These are phyloP conservation scores for Heliconius ismenius DNA, from an alignment of 2,888 invertebrate species.

Conservation along the genomic window DNA sequence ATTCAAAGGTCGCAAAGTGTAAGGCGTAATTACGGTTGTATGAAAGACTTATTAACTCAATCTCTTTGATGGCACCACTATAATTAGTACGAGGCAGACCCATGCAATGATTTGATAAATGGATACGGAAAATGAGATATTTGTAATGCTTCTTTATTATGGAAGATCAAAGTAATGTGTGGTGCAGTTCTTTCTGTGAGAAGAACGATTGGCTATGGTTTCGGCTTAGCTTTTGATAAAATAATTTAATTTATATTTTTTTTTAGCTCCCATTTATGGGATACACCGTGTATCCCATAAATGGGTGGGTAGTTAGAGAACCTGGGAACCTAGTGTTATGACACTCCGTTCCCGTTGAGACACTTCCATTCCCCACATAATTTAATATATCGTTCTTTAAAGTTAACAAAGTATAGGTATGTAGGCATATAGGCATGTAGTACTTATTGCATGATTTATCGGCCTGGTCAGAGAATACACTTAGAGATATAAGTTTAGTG, in stretches of 20 bases:
- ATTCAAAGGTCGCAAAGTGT: conserved; percentile 16
- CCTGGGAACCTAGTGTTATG: too few relatives aligned
- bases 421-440: background rate
- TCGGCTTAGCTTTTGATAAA: background rate
- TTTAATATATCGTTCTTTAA: too few relatives aligned
- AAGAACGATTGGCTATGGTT: conserved; percentile 16
- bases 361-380: too few relatives aligned
- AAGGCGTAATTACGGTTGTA: conserved; percentile 33
- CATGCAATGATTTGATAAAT: conserved; percentile 47
- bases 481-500: background rate
- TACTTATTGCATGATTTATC: background rate
- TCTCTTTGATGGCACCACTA: conserved; percentile 45
- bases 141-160: conserved; percentile 34
- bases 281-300: too few relatives aligned
- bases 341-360: too few relatives aligned
- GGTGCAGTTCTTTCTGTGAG: conserved; percentile 1
- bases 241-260: too few relatives aligned
- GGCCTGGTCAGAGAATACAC: background rate
- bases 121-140: conserved; percentile 36
- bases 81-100: conserved; percentile 45
- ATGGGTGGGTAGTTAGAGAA: too few relatives aligned
- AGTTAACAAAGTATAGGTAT: background rate
- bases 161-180: conserved; percentile 33
- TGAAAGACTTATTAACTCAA: conserved; percentile 40
- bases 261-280: too few relatives aligned